These are phyloP conservation scores for Diachasma alloeum DNA, from an alignment of 1,140 invertebrate genomes.

Conservation along the genomic window DNA sequence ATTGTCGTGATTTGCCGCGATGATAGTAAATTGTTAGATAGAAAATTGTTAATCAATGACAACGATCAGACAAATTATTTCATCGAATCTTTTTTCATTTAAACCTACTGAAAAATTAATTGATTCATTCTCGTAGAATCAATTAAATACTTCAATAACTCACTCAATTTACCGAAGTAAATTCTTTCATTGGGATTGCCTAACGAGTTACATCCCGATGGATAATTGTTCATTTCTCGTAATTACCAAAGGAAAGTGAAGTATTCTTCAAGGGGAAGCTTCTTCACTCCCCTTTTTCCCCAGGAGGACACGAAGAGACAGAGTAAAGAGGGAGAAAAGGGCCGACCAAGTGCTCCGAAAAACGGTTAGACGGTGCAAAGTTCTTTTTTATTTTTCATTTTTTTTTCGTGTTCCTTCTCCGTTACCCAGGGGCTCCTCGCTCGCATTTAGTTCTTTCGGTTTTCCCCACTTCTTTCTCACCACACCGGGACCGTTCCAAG, in stretches of 20 bases:
- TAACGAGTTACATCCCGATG: not conserved
- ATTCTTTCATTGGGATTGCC: not conserved
- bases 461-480: not conserved
- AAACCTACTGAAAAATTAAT: not conserved
- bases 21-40: not conserved
- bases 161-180: not conserved
- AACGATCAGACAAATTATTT: not conserved
- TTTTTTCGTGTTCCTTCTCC: not conserved
- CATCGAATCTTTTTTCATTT: not conserved
- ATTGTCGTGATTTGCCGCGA: not conserved
- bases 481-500: conserved; percentile 4
- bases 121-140: not conserved
- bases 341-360: not conserved
- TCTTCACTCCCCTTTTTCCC: not conserved
- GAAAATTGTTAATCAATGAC: too few relatives aligned
- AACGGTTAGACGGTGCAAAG: conserved; percentile 25
- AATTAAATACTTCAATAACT: not conserved
- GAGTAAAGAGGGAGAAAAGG: not conserved
- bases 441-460: not conserved
- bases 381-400: conserved; percentile 19
- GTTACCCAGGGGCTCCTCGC: conserved; percentile 21
- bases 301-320: not conserved
- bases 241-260: not conserved
- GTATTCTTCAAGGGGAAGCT: not conserved
- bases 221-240: not conserved